Percentiles rank a stretch among this genome's conserved stretches.
These are phyloP conservation scores for Bombylius major DNA, from an alignment of 2,888 invertebrate genomes.

Conservation along the genomic window DNA sequence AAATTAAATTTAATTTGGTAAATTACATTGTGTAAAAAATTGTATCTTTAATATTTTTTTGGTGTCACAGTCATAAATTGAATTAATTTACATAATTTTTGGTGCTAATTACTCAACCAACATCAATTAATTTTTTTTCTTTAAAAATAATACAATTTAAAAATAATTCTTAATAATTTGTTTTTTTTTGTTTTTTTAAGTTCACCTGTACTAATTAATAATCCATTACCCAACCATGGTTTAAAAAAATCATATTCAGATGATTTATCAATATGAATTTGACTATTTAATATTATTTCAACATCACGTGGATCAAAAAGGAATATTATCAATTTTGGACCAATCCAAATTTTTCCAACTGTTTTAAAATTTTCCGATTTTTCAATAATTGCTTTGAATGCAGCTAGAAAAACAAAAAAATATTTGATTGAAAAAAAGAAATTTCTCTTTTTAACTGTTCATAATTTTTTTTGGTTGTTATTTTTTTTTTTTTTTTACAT, in stretches of 20 bases:
- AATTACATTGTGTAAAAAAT: too few relatives aligned
- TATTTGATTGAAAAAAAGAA: background rate
- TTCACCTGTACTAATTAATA: conserved; percentile 65
- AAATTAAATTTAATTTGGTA: too few relatives aligned
- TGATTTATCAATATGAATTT: conserved; percentile 69
- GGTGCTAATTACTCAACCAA: too few relatives aligned
- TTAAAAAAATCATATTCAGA: conserved; percentile 67
- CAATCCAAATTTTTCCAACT: conserved; percentile 60
- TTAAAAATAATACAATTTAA: too few relatives aligned
- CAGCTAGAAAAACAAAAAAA: conserved; percentile 43
- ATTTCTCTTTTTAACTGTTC: too few relatives aligned
- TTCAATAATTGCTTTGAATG: conserved; percentile 47
- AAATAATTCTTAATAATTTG: background rate
- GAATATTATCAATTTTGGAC: conserved; percentile 61
- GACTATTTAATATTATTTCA: conserved; percentile 64
- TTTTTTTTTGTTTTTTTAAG: conserved; percentile 5
- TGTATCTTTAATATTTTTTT: too few relatives aligned
- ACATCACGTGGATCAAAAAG: conserved; percentile 64
- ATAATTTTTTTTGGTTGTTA: background rate
- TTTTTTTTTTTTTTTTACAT: conserved; percentile 39
- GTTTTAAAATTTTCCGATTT: conserved; percentile 41
- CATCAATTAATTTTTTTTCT: too few relatives aligned
- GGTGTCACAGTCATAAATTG: too few relatives aligned
- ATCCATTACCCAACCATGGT: conserved; percentile 73
- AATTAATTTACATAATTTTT: too few relatives aligned